Percentiles rank a stretch among this genome's conserved stretches.
phyloP scores from a whole-genome alignment of 2,797 vertebrate genomes.

The Rousettus madagascariensis region DNA sequence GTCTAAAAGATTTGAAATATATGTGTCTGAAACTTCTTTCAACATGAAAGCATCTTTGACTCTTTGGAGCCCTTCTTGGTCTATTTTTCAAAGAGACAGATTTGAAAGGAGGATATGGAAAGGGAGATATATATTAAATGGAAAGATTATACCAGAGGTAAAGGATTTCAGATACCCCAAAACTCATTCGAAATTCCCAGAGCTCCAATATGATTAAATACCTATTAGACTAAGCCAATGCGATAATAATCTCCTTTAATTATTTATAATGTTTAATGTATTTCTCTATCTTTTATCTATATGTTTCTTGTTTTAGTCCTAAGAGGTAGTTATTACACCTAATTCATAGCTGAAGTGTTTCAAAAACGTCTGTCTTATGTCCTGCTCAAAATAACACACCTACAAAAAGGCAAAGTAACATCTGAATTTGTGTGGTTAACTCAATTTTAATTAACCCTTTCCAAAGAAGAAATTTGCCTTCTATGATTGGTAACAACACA shows the following conservation, averaged over 20 bases:
- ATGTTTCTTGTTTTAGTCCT: background rate
- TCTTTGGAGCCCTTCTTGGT: background rate
- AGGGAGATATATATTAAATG: background rate
- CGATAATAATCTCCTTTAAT: background rate
- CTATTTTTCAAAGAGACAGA: background rate
- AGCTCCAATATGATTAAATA: background rate
- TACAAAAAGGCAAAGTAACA: background rate
- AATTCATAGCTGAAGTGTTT: background rate
- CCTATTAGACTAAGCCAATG: background rate
- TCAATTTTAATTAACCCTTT: background rate
- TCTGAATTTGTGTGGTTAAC: background rate
- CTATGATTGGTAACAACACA: background rate
- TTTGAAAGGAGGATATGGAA: background rate
- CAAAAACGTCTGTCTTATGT: background rate
- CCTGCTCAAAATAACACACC: background rate
- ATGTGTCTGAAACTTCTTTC: background rate
- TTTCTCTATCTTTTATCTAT: background rate
- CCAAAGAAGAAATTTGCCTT: background rate
- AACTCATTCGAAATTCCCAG: slow-evolving; percentile 25
- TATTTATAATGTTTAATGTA: background rate
- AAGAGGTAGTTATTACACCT: background rate
- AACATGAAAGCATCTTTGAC: background rate
- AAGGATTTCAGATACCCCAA: background rate
- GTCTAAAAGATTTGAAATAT: background rate
- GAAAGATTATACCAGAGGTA: background rate